These are phyloP conservation scores for Anseranas semipalmata DNA, from an alignment of 2,113 vertebrate species.

Conservation along the genomic window DNA sequence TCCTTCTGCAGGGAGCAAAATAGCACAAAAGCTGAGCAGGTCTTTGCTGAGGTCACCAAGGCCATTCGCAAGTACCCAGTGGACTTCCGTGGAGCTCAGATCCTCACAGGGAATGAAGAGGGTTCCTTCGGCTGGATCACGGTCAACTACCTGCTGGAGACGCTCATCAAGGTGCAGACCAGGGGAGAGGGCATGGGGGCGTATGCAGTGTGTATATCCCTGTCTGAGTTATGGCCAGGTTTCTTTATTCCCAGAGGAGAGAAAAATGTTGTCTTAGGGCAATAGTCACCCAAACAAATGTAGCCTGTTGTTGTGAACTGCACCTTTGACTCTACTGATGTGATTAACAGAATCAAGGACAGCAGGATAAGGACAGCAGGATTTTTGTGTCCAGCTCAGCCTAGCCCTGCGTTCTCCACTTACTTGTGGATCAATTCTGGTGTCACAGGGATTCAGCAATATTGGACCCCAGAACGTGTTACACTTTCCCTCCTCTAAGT, in stretches of 20 bases:
- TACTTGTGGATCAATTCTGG: accelerated
- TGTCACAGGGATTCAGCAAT: not conserved
- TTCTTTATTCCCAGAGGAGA: not conserved
- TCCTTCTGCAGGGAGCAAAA: conserved; percentile 76
- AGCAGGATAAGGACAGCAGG: not conserved
- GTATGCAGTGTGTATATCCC: not conserved
- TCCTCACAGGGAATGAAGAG: conserved; percentile 84
- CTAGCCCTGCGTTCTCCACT: not conserved
- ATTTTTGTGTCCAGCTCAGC: not conserved
- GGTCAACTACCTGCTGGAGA: conserved; percentile 85
- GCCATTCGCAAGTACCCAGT: conserved; percentile 76
- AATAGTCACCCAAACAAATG: not conserved
- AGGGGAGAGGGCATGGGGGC: not conserved
- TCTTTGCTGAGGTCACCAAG: conserved; percentile 75
- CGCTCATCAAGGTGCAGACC: conserved; percentile 76
- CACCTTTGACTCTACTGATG: not conserved
- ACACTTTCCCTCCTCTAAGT: not conserved
- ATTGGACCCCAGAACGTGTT: accelerated
- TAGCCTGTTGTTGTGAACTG: not conserved
- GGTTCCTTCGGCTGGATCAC: conserved; percentile 90
- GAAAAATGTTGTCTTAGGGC: not conserved
- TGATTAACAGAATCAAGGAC: not conserved
- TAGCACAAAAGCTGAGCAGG: conserved; percentile 57
- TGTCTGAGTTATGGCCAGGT: not conserved
- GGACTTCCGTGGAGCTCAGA: conserved; percentile 81